phyloP scores from a whole-genome alignment of 2,888 invertebrate genomes.

The Tineola bisselliella region DNA sequence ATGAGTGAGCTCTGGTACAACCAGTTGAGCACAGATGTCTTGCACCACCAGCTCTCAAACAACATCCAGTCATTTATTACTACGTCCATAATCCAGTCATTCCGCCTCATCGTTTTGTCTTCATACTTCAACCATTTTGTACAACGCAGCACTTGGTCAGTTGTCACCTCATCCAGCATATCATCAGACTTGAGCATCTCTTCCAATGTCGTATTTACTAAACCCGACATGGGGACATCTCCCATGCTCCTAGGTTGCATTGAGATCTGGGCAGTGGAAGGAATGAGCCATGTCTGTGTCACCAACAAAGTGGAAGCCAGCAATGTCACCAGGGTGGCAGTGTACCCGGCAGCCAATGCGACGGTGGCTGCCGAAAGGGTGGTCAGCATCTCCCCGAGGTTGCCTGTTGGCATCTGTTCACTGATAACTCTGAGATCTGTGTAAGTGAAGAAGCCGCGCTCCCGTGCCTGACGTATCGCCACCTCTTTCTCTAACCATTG shows the following conservation, averaged over 20 bases:
- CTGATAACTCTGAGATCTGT: constrained; percentile 74
- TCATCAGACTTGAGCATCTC: background rate
- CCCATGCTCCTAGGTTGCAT: too few relatives aligned
- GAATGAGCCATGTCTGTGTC: background rate
- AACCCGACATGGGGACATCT: constrained; percentile 14
- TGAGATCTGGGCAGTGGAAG: background rate
- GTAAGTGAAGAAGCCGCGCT: constrained; percentile 86
- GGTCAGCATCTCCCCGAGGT: constrained; percentile 54
- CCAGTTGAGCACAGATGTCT: constrained; percentile 38
- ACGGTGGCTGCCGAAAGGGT: constrained; percentile 62
- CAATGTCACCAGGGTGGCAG: constrained; percentile 68
- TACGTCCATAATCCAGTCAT: constrained; percentile 27
- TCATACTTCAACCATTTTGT: constrained; percentile 33
- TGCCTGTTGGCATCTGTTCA: constrained; percentile 33
- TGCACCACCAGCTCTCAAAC: constrained; percentile 40
- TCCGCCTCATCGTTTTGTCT: constrained; percentile 20
- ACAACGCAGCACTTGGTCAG: constrained; percentile 32
- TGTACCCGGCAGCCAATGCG: constrained; percentile 70
- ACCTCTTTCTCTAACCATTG: constrained; percentile 74
- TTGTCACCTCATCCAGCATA: constrained; percentile 14
- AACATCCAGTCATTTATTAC: constrained; percentile 29
- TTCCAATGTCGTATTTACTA: constrained; percentile 19
- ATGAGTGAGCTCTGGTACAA: constrained; percentile 44
- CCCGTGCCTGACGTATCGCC: constrained; percentile 76
- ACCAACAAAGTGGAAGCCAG: constrained; percentile 36